Conservation (phyloP, 2,113 vertebrate genomes). For the Microcebus jonahi region DNA sequence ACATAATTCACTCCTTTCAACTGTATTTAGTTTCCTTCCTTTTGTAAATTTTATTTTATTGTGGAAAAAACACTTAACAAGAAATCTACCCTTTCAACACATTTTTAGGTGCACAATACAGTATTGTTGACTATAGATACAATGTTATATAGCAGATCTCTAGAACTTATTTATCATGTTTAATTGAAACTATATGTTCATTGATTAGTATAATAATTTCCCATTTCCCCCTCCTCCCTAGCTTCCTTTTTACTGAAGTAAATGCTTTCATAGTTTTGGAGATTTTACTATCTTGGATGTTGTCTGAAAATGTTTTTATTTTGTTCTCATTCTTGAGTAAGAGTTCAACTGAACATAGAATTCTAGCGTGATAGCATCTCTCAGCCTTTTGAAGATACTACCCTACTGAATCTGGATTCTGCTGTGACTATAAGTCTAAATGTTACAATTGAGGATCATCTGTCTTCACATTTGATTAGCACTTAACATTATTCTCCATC, state of each 20-base stretch:
- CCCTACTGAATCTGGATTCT: background rate
- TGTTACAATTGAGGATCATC: background rate
- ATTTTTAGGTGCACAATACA: background rate
- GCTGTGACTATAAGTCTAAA: background rate
- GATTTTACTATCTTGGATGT: background rate
- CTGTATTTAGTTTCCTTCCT: background rate
- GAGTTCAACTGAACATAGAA: background rate
- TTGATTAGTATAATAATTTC: background rate
- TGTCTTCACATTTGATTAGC: background rate
- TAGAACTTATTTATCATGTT: background rate
- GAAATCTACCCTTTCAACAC: background rate
- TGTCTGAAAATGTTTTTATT: background rate
- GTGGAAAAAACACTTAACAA: background rate
- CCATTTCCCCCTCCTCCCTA: too few species aligned
- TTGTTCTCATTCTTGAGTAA: background rate
- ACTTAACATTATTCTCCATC: background rate
- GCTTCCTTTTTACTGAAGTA: background rate
- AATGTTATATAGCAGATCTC: background rate
- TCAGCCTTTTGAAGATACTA: background rate
- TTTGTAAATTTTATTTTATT: background rate
- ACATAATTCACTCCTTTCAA: background rate
- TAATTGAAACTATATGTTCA: background rate
- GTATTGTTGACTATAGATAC: background rate
- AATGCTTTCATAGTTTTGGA: background rate
- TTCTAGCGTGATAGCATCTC: background rate